Conservation (phyloP, 2,113 vertebrate species). For the Rynchops niger region DNA sequence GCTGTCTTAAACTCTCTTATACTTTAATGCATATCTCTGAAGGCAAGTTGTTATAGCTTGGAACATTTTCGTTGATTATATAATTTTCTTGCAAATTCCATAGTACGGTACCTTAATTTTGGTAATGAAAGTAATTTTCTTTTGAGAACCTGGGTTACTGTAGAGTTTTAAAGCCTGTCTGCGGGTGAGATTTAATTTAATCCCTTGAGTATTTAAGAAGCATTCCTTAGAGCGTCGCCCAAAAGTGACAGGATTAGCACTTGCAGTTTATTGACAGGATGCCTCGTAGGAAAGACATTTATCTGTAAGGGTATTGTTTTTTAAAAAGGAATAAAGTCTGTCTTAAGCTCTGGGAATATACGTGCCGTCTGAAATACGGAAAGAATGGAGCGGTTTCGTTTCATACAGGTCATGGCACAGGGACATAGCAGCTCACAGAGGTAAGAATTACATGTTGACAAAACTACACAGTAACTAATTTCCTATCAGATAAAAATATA, state of each 20-base stretch:
- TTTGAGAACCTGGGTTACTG: slow-evolving; percentile 55
- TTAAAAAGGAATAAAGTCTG: slow-evolving; percentile 19
- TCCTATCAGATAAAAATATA: neutral
- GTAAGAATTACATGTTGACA: slow-evolving; percentile 4
- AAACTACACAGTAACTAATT: neutral
- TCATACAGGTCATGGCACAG: neutral
- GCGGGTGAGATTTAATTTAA: slow-evolving; percentile 76
- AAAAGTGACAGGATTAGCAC: slow-evolving; percentile 73
- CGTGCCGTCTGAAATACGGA: slow-evolving; percentile 11
- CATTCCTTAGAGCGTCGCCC: slow-evolving; percentile 70
- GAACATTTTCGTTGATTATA: slow-evolving; percentile 45
- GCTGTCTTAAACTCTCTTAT: neutral
- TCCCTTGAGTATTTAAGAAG: slow-evolving; percentile 74
- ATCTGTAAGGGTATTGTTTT: slow-evolving; percentile 52
- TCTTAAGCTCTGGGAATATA: slow-evolving; percentile 25
- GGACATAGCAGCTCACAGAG: neutral
- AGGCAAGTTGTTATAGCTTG: slow-evolving; percentile 6
- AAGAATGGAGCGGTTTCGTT: slow-evolving; percentile 8
- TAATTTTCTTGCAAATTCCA: slow-evolving; percentile 59
- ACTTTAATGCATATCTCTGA: slow-evolving; percentile 12
- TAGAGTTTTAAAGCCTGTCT: slow-evolving; percentile 70
- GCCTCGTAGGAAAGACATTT: slow-evolving; percentile 51
- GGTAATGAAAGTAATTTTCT: slow-evolving; percentile 74
- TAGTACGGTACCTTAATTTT: slow-evolving; percentile 51
- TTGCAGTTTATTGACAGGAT: slow-evolving; percentile 66